Evolutionary conservation across 2,113 vertebrate genomes (phyloP).

Genomic region (Hyla sarda): DNA sequence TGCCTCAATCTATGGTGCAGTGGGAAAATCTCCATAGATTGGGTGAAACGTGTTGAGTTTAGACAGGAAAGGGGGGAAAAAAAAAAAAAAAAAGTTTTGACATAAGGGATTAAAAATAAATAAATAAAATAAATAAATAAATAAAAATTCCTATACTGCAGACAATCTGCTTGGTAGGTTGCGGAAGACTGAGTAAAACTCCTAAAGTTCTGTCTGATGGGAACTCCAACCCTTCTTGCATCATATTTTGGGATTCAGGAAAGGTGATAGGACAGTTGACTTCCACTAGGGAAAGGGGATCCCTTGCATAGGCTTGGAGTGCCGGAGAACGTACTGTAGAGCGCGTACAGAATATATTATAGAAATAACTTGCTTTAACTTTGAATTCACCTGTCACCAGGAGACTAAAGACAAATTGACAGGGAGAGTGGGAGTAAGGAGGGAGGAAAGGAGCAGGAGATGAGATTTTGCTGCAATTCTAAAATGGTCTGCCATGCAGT

Average conservation of each 20-base stretch:
- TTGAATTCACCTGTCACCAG: constrained; percentile 63
- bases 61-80: constrained; percentile 17
- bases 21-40: background rate
- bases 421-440: constrained; percentile 19
- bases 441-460: constrained; percentile 46
- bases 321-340: background rate
- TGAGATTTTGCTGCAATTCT: constrained; percentile 64
- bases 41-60: background rate
- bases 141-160: background rate
- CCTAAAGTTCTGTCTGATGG: constrained; percentile 70
- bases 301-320: background rate
- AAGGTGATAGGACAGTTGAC: background rate
- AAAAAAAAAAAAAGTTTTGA: constrained; percentile 69
- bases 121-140: too few relatives aligned
- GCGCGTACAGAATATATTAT: background rate
- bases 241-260: background rate
- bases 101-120: background rate
- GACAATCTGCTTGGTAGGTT: constrained; percentile 68
- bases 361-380: constrained; percentile 72
- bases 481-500: constrained; percentile 66
- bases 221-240: constrained; percentile 11
- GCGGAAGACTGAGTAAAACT: constrained; percentile 71
- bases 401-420: constrained; percentile 61
- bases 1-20: background rate
- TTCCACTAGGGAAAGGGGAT: background rate